Evolutionary conservation across 1,140 invertebrate genomes (phyloP).

Genomic region (Eriosoma lanigerum): DNA sequence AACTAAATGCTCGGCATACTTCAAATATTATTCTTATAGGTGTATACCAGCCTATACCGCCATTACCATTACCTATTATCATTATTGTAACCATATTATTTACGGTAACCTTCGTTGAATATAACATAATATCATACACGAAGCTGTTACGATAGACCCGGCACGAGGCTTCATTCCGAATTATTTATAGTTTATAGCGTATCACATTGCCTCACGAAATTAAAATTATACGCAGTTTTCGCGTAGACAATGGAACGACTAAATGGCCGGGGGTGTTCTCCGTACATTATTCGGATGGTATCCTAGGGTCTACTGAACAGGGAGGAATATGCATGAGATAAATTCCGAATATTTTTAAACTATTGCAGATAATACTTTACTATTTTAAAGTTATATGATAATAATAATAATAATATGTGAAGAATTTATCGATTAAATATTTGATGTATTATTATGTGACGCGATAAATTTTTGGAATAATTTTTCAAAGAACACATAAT

Average conservation of each 20-base stretch:
- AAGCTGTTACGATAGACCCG: no score
- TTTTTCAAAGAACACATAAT: no score
- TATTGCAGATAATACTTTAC: neutral
- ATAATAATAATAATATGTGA: neutral
- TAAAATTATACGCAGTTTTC: constrained; percentile 31
- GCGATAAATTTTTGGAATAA: no score
- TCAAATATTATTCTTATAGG: no score
- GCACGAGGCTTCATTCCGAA: constrained; percentile 8
- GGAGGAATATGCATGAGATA: neutral
- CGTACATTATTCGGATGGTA: no score
- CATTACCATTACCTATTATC: neutral
- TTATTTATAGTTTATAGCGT: constrained; percentile 2
- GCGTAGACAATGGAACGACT: neutral
- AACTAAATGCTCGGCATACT: neutral
- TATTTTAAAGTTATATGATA: no score
- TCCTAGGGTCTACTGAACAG: neutral
- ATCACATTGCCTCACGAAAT: constrained; percentile 1
- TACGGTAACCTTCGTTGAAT: no score
- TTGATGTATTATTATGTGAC: no score
- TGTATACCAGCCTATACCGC: neutral
- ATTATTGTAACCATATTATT: no score
- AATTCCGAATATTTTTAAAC: neutral
- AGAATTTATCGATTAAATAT: neutral
- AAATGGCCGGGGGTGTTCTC: no score
- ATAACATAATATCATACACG: no score